These are phyloP conservation scores for Fragariocoptes setiger DNA, from an alignment of 1,140 invertebrate species.

Conservation along the genomic window DNA sequence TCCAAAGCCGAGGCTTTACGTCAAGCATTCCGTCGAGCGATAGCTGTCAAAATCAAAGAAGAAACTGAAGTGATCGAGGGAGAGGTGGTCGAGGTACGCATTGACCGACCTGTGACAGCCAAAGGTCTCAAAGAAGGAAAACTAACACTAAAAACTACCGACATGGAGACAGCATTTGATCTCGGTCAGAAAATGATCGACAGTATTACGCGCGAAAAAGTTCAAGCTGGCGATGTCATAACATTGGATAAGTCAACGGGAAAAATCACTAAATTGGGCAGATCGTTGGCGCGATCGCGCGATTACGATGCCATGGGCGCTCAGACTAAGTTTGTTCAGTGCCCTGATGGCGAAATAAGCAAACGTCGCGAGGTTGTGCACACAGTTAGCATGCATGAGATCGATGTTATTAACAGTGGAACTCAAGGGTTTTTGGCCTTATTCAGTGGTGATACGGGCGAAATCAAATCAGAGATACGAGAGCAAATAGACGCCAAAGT, in stretches of 20 bases:
- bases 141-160: constrained; percentile 84
- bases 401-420: constrained; percentile 87
- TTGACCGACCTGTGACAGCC: constrained; percentile 66
- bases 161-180: constrained; percentile 99
- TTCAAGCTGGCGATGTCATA: constrained; percentile 48
- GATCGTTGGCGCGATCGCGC: constrained; percentile 71
- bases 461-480: constrained; percentile 85
- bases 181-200: constrained; percentile 96
- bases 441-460: constrained; percentile 92
- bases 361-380: constrained; percentile 97
- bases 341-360: constrained; percentile 89
- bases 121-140: constrained; percentile 62
- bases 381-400: constrained; percentile 88
- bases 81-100: constrained; percentile 87
- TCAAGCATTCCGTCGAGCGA: constrained; percentile 84
- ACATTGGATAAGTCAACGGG: constrained; percentile 93
- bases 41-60: constrained; percentile 88
- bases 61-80: constrained; percentile 96
- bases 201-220: constrained; percentile 77
- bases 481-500: constrained; percentile 97
- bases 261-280: constrained; percentile 70
- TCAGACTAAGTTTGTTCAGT: constrained; percentile 67
- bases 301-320: constrained; percentile 92
- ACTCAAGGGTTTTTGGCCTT: constrained; percentile 87
- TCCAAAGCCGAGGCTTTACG: constrained; percentile 93